These are phyloP conservation scores for Python bivittatus DNA, from an alignment of 2,113 vertebrate genomes.

Conservation along the genomic window DNA sequence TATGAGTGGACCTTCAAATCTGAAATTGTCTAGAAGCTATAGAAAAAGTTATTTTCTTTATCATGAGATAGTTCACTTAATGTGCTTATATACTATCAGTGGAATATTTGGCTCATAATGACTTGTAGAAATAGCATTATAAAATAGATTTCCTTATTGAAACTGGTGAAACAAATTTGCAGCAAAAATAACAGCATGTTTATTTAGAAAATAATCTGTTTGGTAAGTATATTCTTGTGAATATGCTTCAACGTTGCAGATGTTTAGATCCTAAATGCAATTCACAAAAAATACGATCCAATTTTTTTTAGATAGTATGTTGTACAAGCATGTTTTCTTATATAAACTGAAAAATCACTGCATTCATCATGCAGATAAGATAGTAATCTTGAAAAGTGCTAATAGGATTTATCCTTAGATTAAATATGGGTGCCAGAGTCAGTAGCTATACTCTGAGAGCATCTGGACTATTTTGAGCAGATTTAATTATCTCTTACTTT, in stretches of 20 bases:
- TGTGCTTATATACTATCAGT: not conserved
- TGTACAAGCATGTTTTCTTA: not conserved
- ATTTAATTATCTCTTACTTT: constrained; percentile 20
- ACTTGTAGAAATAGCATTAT: not conserved
- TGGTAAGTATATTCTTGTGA: not conserved
- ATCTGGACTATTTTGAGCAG: constrained; percentile 28
- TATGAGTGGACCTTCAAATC: not conserved
- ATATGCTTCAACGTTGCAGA: not conserved
- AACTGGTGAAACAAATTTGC: not conserved
- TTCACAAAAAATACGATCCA: not conserved
- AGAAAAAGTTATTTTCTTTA: not conserved
- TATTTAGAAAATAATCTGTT: not conserved
- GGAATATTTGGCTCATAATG: not conserved
- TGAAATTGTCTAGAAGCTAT: not conserved
- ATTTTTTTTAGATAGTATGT: not conserved
- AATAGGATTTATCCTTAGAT: not conserved
- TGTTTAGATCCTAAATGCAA: not conserved
- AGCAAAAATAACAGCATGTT: not conserved
- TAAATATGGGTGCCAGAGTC: not conserved
- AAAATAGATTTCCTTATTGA: not conserved
- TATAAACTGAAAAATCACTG: not conserved
- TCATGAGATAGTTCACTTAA: not conserved
- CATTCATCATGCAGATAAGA: not conserved
- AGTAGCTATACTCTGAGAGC: not conserved
- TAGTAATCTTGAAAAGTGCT: not conserved